These are phyloP conservation scores for Loris lydekkerianus DNA, from an alignment of 2,797 vertebrate species.

Conservation along the genomic window DNA sequence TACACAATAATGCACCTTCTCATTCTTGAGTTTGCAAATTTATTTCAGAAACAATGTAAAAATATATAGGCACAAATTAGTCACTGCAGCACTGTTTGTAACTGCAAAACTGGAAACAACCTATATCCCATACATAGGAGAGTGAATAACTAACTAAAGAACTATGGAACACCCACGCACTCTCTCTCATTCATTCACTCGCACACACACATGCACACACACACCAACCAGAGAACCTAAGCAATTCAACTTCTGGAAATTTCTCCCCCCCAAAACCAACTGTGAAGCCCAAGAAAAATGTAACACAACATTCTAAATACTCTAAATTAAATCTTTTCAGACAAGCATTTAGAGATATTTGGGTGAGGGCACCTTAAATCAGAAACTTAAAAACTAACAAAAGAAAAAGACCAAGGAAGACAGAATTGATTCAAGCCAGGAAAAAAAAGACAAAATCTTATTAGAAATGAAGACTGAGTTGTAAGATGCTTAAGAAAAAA, in stretches of 20 bases:
- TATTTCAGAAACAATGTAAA: slow-evolving; percentile 26
- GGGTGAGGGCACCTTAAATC: background rate
- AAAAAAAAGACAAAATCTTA: background rate
- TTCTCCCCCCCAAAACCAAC: background rate
- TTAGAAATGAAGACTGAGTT: slow-evolving; percentile 7
- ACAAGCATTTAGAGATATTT: background rate
- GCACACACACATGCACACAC: background rate
- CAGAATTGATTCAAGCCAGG: background rate
- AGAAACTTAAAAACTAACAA: slow-evolving; percentile 45
- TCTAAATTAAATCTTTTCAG: background rate
- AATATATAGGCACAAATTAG: too few species aligned
- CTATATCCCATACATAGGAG: background rate
- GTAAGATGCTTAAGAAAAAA: background rate
- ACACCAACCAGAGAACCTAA: background rate
- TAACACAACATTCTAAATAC: background rate
- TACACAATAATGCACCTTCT: slow-evolving; percentile 66
- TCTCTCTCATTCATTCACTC: too few species aligned
- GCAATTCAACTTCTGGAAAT: background rate
- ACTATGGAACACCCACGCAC: background rate
- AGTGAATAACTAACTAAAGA: slow-evolving; percentile 15
- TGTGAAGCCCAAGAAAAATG: background rate
- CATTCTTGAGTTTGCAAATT: slow-evolving; percentile 66
- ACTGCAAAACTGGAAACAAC: background rate
- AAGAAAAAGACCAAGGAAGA: slow-evolving; percentile 26
- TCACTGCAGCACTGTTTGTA: background rate